phyloP scores from a whole-genome alignment of 2,797 vertebrate species.

The Picus viridis region DNA sequence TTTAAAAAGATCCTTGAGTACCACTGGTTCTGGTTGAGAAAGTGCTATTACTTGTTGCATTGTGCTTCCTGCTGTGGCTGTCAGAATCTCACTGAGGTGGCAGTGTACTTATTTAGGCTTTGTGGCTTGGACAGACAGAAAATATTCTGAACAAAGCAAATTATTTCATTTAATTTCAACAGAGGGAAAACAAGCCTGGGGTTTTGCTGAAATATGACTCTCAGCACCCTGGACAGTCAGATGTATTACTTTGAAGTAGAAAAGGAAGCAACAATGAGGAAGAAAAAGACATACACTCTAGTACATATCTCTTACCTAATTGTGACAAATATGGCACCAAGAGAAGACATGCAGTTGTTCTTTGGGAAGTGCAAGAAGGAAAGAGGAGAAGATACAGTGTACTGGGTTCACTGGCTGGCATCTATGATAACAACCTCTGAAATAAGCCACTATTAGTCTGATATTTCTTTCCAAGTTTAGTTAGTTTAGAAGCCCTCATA shows the following conservation, averaged over 20 bases:
- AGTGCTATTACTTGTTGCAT: background rate
- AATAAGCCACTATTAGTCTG: background rate
- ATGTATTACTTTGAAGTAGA: background rate
- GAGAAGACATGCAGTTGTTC: background rate
- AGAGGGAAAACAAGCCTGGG: background rate
- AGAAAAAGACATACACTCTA: background rate
- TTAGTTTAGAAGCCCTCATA: background rate
- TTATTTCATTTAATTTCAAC: background rate
- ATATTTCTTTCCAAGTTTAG: background rate
- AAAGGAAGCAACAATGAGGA: background rate
- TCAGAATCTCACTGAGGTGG: background rate
- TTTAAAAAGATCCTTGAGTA: background rate
- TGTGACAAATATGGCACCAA: background rate
- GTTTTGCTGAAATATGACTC: background rate
- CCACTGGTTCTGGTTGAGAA: background rate
- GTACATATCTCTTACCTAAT: background rate
- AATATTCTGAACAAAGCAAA: constrained; percentile 2
- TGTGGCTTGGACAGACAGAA: background rate
- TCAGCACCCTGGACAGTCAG: background rate
- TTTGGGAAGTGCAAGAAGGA: background rate
- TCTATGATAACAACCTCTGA: background rate
- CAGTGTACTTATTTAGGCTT: background rate
- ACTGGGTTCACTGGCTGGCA: background rate
- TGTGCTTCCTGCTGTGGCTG: background rate
- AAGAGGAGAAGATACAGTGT: background rate